phyloP scores from a whole-genome alignment of 1,140 invertebrate genomes.

The Centruroides vittatus region DNA sequence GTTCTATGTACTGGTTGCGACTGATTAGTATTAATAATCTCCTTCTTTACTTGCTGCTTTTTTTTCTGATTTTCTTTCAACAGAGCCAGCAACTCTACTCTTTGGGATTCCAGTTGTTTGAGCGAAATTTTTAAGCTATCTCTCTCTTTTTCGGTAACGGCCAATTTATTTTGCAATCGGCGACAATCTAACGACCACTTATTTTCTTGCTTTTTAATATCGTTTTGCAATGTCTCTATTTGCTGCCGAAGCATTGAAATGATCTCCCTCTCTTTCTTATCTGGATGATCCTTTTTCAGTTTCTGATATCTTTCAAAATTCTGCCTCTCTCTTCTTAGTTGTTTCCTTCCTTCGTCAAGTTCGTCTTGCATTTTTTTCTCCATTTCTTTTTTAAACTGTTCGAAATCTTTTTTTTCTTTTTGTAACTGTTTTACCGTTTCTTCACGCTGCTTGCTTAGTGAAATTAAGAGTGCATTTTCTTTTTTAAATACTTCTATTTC shows the following conservation, averaged over 20 bases:
- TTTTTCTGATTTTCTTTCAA: conserved; percentile 1
- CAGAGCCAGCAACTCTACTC: conserved; percentile 4
- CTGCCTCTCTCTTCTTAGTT: conserved; percentile 1
- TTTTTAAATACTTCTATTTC: conserved; percentile 6
- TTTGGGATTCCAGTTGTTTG: conserved; percentile 3
- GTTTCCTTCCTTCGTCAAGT: too few species aligned
- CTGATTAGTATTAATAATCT: too few species aligned
- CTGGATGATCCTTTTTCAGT: not conserved
- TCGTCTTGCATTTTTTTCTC: not conserved
- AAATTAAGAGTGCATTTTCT: not conserved
- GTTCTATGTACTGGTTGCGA: too few species aligned
- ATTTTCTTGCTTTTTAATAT: conserved; percentile 5
- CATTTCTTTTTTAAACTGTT: not conserved
- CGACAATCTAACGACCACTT: conserved; percentile 5
- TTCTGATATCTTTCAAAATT: conserved; percentile 6
- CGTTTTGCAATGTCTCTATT: conserved; percentile 7
- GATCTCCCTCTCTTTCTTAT: conserved; percentile 7
- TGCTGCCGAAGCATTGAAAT: conserved; percentile 1
- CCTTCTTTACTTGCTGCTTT: not conserved
- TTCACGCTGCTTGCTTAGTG: not conserved
- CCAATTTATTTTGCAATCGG: conserved; percentile 2
- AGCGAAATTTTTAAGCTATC: conserved; percentile 3
- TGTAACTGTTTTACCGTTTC: conserved; percentile 3
- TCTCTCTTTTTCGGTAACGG: conserved; percentile 10
- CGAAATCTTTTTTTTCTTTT: conserved; percentile 5